Evolutionary conservation across 2,888 invertebrate species (phyloP).

Genomic region (Lochmaea capreae): DNA sequence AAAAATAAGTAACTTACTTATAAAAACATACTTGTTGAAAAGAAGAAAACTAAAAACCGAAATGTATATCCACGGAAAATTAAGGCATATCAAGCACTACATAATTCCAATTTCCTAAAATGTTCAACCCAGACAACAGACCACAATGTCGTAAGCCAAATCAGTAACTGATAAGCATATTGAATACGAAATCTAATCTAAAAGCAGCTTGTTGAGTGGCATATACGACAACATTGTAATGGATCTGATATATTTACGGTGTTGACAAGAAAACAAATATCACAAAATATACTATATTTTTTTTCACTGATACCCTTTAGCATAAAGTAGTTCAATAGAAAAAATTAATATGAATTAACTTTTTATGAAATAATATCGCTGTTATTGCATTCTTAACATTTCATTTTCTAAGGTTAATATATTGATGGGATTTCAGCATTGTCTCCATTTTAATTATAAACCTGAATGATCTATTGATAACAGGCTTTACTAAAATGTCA

Average conservation of each 20-base stretch:
- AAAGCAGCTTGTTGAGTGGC: background rate
- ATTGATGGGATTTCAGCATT: too few relatives aligned
- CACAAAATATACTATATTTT: background rate
- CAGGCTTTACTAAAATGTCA: too few relatives aligned
- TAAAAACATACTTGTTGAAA: background rate
- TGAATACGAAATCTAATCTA: background rate
- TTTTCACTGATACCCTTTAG: too few relatives aligned
- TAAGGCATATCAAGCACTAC: background rate
- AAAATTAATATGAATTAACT: too few relatives aligned
- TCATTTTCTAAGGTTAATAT: too few relatives aligned
- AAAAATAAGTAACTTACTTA: background rate
- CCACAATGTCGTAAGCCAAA: background rate
- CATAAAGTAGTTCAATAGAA: too few relatives aligned
- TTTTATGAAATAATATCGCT: too few relatives aligned
- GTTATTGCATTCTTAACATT: too few relatives aligned
- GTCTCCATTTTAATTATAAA: too few relatives aligned
- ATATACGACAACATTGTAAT: background rate
- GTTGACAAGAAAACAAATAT: background rate
- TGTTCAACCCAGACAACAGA: background rate
- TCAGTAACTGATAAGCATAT: background rate
- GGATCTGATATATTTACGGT: background rate
- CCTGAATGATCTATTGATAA: too few relatives aligned
- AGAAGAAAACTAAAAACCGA: background rate
- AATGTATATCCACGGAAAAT: background rate
- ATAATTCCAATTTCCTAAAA: background rate